Evolutionary conservation across 2,888 invertebrate genomes (phyloP).

Genomic region (Itoplectis maculator): DNA sequence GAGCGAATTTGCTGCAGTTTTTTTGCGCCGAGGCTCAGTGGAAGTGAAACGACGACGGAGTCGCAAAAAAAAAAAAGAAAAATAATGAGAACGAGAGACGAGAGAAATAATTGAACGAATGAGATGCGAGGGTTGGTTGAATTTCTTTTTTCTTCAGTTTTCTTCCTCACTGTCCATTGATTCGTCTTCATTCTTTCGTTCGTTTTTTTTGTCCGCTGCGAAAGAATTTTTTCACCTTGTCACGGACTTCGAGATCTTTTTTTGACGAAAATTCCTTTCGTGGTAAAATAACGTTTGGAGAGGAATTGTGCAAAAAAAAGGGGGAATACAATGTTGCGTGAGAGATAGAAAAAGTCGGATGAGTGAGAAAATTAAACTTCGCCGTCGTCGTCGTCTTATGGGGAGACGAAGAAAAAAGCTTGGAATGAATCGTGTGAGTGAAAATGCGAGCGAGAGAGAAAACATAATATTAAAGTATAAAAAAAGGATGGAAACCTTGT

Average conservation of each 20-base stretch:
- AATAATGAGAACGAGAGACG: background rate
- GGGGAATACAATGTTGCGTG: slow-evolving; percentile 6
- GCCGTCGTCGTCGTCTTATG: slow-evolving; percentile 38
- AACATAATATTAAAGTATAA: slow-evolving; percentile 66
- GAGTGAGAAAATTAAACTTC: slow-evolving; percentile 3
- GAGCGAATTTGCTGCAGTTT: background rate
- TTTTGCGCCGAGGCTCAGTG: background rate
- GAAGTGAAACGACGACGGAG: background rate
- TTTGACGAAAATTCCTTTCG: background rate
- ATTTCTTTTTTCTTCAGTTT: slow-evolving; percentile 20
- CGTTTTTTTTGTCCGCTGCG: background rate
- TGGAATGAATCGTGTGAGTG: slow-evolving; percentile 7
- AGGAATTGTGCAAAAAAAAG: background rate
- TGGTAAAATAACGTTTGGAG: background rate
- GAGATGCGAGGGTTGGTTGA: background rate
- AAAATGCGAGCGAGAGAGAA: slow-evolving; percentile 26
- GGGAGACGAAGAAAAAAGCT: slow-evolving; percentile 19
- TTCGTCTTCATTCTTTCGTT: background rate
- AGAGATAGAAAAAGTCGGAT: background rate
- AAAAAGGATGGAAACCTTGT: slow-evolving; percentile 67
- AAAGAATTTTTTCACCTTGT: background rate
- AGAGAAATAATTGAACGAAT: background rate
- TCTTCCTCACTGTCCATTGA: slow-evolving; percentile 24
- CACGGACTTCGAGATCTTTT: background rate
- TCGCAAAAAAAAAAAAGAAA: background rate